Conservation (phyloP, 2,797 vertebrate species). For the Xenentodon cancila region DNA sequence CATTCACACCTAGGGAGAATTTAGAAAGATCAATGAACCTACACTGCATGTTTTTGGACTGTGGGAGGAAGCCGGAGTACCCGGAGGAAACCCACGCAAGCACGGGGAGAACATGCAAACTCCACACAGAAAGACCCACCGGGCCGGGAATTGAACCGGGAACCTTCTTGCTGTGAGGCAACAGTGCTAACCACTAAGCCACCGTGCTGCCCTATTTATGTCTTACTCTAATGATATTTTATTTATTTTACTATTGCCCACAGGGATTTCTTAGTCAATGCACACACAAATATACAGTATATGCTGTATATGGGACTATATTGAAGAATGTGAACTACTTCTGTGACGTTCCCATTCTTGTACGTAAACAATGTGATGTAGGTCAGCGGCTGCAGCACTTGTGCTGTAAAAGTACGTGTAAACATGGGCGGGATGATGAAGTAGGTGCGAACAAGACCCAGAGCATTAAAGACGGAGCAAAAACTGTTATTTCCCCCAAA, state of each 20-base stretch:
- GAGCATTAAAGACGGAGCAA: slow-evolving; percentile 31
- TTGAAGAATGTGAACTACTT: slow-evolving; percentile 58
- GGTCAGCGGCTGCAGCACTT: slow-evolving; percentile 63
- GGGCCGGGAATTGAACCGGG: too few relatives aligned
- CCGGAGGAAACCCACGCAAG: too few relatives aligned
- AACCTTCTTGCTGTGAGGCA: too few relatives aligned
- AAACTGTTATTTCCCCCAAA: slow-evolving; percentile 3
- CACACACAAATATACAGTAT: slow-evolving; percentile 5
- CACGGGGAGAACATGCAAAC: too few relatives aligned
- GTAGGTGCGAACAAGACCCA: slow-evolving; percentile 65
- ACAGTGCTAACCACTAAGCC: too few relatives aligned
- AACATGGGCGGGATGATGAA: slow-evolving; percentile 76
- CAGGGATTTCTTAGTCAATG: slow-evolving; percentile 36
- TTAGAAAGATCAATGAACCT: too few relatives aligned
- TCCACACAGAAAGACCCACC: too few relatives aligned
- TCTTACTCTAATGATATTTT: slow-evolving; percentile 53
- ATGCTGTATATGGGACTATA: slow-evolving; percentile 36
- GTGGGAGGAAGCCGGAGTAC: too few relatives aligned
- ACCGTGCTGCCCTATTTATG: too few relatives aligned
- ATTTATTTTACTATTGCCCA: slow-evolving; percentile 45
- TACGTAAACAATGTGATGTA: slow-evolving; percentile 71
- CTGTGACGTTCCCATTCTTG: slow-evolving; percentile 48
- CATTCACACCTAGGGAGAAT: too few relatives aligned
- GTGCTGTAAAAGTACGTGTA: slow-evolving; percentile 57
- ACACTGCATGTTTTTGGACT: too few relatives aligned